Conservation (phyloP, 1,140 invertebrate genomes). For the Megalopta genalis region DNA sequence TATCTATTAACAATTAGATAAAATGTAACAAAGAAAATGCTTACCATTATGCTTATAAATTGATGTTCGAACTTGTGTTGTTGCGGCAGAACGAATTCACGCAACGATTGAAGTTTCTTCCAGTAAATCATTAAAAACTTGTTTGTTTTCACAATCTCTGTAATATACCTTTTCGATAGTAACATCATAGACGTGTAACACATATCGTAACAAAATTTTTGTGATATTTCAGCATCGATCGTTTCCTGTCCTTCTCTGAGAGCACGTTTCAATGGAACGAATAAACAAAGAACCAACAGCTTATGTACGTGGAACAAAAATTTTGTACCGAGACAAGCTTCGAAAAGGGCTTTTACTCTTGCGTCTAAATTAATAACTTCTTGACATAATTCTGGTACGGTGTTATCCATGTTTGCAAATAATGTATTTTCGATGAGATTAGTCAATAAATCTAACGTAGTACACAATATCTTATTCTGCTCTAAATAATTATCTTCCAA, state of each 20-base stretch:
- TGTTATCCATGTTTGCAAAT: conserved; percentile 69
- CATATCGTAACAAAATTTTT: conserved; percentile 67
- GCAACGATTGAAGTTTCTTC: conserved; percentile 70
- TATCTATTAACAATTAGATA: conserved; percentile 30
- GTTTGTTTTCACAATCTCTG: conserved; percentile 71
- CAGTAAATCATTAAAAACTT: conserved; percentile 73
- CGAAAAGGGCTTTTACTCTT: conserved; percentile 73
- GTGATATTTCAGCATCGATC: conserved; percentile 54
- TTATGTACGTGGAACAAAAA: conserved; percentile 74
- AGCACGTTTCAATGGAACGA: conserved; percentile 72
- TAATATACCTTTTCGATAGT: conserved; percentile 72
- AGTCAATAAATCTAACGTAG: conserved; percentile 79
- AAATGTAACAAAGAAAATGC: conserved; percentile 53
- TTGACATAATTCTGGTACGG: conserved; percentile 71
- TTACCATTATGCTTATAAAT: conserved; percentile 80
- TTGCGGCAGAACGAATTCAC: conserved; percentile 58
- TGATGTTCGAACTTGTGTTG: conserved; percentile 78
- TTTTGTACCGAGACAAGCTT: conserved; percentile 74
- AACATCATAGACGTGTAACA: conserved; percentile 71
- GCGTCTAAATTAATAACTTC: conserved; percentile 68
- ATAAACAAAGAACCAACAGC: conserved; percentile 67
- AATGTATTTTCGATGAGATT: conserved; percentile 75
- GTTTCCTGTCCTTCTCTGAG: conserved; percentile 55
- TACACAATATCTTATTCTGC: conserved; percentile 79
- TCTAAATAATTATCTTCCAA: conserved; percentile 79